Evolutionary conservation across 2,888 invertebrate species (phyloP), one percentile per base, ranked within the genome.

Genomic region (Esperia sulphurella): DNA sequence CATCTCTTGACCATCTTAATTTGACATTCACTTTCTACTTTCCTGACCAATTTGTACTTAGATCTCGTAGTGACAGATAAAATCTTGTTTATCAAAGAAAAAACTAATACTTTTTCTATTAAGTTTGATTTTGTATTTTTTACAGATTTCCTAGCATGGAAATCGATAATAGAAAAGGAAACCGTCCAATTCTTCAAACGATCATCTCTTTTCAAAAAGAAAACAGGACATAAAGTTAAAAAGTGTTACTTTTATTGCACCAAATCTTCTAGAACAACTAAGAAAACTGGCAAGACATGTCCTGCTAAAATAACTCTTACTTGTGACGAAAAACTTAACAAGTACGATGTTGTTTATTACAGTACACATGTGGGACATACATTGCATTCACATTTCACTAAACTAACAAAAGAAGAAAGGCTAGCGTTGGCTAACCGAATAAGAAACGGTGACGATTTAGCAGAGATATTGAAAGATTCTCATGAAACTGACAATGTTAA

Each of bases 281-380:
- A 31, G 8, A 39, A 47, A 43, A 38, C 13, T n/a, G 42, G 40
- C n/a, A 50, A 43, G n/a, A 46, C 39, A 12, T 50, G 50, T 28
- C 50, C 47, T 21, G 47, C 50, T 8, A 41, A 39, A 29, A 44
- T 48, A 10, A 37, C 30, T 13, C 33, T 51, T 9, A 39, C 35
- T 8, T 41, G 14, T 7, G 13, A 39, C 8, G 41, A 47, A 9
- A 38, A 29, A 14, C 2, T 29, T n/a, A 13, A 38, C 12, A 37
- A 2, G 3, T 44, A 28, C 38, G 2, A 45, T 12, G 39, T 51
- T 8, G 42, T 41, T 0, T 47, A 51, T 39, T 37, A 37, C 7
- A 40, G 37, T 13, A 44, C 37, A 8, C 44, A 44, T 38, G 10
- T 38, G 12, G 44, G 28, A 12, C 44, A 38, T 12, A n/a, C n/a